Evolutionary conservation across 2,113 vertebrate species (phyloP), one percentile per base, ranked within the genome.

Genomic region (Stictonetta naevosa): DNA sequence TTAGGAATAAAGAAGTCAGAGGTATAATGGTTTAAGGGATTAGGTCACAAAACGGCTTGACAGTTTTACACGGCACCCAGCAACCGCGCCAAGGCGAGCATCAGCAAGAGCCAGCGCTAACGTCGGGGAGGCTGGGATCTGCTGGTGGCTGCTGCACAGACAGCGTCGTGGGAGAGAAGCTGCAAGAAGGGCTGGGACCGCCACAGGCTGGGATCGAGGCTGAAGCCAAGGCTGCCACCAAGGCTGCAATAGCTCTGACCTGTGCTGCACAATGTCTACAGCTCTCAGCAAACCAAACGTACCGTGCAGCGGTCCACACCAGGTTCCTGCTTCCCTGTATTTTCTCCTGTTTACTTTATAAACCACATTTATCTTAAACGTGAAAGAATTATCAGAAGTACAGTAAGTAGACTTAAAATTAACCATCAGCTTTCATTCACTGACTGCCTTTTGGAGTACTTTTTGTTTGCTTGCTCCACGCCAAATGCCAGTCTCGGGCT

Each of bases 1-100:
- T 86, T 77, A n/a, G 52, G 93, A 78, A 88, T 86, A 46, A 81
- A 33, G 60, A 44, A 95, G 56, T 83, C 88, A 92, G 88, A 94
- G 56, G 44, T 62, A 60, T 72, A 81, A 95, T 72, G 31, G 80
- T 29, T 88, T 55, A 93, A 86, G 86, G 66, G 91, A 95, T 96
- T 95, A 95, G 52, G 88, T 64, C 52, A 63, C 58, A 25, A 88
- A 86, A 64, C 3, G 23, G 59, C 77, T 84, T 91, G 69, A 86
- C 73, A 75, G 86, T 60, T 92, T 78, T 7, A 2, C 33, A 6
- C 0, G 5, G 66, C 75, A 78, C 28, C n/a, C 17, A 50, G 79
- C 78, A 95, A 69, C 67, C 2, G 9, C 19, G 36, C 23, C 29
- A 82, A 40, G 40, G 0, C 14, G 40, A 62, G 31, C 31, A 72